Percentiles rank a stretch among this genome's conserved stretches.
These are phyloP conservation scores for Caenorhabditis sp. DNA, from an alignment of 2,888 invertebrate species.

Conservation along the genomic window DNA sequence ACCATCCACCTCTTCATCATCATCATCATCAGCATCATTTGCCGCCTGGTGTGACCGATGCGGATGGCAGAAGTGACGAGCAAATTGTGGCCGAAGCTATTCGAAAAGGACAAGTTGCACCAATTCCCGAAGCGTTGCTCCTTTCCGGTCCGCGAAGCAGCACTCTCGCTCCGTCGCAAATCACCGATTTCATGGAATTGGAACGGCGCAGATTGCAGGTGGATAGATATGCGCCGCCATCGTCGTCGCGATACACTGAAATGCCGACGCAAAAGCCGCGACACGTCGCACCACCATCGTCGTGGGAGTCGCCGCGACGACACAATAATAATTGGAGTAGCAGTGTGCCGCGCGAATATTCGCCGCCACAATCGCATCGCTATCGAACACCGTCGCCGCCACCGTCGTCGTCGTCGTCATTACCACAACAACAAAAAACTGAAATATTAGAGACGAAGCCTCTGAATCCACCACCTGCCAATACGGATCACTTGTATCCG, in stretches of 20 bases:
- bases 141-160: not conserved
- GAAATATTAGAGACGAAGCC: not conserved
- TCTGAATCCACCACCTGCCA: not conserved
- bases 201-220: slow-evolving; percentile 10
- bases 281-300: not conserved
- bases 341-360: not conserved
- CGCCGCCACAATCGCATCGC: not conserved
- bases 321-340: not conserved
- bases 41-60: slow-evolving; percentile 2
- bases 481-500: not conserved
- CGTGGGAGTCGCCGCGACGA: not conserved
- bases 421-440: not conserved
- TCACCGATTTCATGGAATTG: slow-evolving; percentile 3
- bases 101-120: slow-evolving; percentile 30
- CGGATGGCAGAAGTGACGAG: slow-evolving; percentile 5
- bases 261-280: not conserved
- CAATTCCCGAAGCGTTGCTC: slow-evolving; percentile 28
- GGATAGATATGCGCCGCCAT: too few species aligned
- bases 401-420: not conserved
- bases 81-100: slow-evolving; percentile 34
- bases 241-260: too few species aligned
- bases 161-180: not conserved
- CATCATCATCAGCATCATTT: not conserved
- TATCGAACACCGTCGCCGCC: slow-evolving; percentile 2
- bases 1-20: slow-evolving; percentile 3